Evolutionary conservation across 2,113 vertebrate species (phyloP).

Genomic region (Alethe castanea): DNA sequence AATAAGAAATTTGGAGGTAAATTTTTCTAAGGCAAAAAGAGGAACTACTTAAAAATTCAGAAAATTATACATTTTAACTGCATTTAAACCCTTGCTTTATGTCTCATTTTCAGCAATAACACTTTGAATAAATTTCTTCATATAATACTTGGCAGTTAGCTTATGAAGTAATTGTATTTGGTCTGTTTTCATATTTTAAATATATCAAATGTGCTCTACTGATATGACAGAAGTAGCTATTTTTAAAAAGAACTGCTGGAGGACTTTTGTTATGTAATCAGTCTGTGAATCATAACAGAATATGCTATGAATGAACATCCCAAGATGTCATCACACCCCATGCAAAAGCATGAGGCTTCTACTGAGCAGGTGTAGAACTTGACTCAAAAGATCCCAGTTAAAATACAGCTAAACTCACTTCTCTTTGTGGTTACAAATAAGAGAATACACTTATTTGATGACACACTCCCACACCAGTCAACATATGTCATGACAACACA

Average conservation of each 20-base stretch:
- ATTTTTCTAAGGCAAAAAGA: background rate
- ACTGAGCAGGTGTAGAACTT: background rate
- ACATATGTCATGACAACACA: constrained; percentile 5
- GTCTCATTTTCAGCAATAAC: background rate
- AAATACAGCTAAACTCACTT: background rate
- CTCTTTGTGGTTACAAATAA: background rate
- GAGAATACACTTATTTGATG: constrained; percentile 27
- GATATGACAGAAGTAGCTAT: background rate
- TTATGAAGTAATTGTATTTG: background rate
- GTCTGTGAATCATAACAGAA: background rate
- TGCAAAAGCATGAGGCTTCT: background rate
- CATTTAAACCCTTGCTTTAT: background rate
- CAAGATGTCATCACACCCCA: background rate
- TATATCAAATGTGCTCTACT: background rate
- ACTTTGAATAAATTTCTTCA: background rate
- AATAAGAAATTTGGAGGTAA: background rate
- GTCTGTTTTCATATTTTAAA: background rate
- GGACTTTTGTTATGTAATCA: background rate
- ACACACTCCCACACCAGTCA: constrained; percentile 11
- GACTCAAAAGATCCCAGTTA: background rate
- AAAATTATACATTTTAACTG: background rate
- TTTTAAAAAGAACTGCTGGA: background rate
- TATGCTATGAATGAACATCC: background rate
- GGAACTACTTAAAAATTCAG: background rate
- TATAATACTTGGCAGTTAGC: background rate